phyloP scores from a whole-genome alignment of 1,140 invertebrate genomes.

The Sycophila sp. region DNA sequence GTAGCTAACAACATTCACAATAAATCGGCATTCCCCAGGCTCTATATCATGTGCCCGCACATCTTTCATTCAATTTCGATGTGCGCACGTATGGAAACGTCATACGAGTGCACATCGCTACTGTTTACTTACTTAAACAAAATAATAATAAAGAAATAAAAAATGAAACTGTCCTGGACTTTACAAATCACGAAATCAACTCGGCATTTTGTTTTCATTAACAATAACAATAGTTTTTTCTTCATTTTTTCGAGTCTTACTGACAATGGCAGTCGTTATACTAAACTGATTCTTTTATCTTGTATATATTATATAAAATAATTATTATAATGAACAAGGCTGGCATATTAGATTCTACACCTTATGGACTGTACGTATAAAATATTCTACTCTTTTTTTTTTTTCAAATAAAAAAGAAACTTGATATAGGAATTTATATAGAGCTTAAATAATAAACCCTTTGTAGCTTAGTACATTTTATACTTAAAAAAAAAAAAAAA shows the following conservation, averaged over 20 bases:
- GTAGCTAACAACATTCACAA: slow-evolving; percentile 52
- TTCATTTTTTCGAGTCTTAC: no score
- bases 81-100: slow-evolving; percentile 21
- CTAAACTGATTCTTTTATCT: slow-evolving; percentile 31
- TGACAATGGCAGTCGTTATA: slow-evolving; percentile 34
- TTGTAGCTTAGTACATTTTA: no score
- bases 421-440: slow-evolving; percentile 11
- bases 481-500: no score
- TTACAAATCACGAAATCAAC: slow-evolving; percentile 26
- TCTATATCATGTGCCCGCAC: slow-evolving; percentile 38
- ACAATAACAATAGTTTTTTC: slow-evolving; percentile 31
- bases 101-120: slow-evolving; percentile 12
- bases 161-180: slow-evolving; percentile 26
- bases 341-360: slow-evolving; percentile 9
- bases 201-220: slow-evolving; percentile 21
- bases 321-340: slow-evolving; percentile 25
- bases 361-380: slow-evolving; percentile 7
- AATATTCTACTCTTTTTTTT: not conserved
- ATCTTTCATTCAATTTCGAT: slow-evolving; percentile 31
- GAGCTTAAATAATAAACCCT: slow-evolving; percentile 6
- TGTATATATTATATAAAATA: slow-evolving; percentile 27
- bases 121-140: slow-evolving; percentile 9
- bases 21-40: slow-evolving; percentile 45
- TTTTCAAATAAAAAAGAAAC: slow-evolving; percentile 23
- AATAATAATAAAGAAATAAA: not conserved